phyloP scores from a whole-genome alignment of 2,113 vertebrate genomes.

The Meriones unguiculatus region DNA sequence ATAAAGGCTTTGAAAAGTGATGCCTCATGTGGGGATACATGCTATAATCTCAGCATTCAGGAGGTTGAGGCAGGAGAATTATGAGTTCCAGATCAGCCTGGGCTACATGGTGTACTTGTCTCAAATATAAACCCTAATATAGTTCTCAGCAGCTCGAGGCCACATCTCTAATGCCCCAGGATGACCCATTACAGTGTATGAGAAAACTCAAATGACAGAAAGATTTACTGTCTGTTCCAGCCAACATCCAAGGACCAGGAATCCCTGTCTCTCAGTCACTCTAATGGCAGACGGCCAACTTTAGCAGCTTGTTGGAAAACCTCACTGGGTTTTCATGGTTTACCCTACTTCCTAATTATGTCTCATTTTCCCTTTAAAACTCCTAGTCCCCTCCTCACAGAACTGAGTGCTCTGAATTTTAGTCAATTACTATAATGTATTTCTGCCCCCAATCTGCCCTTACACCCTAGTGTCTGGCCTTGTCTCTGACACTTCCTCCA shows the following conservation, averaged over 20 bases:
- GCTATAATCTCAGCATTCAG: not conserved
- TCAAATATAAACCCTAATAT: not conserved
- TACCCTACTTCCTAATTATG: not conserved
- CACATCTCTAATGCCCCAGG: not conserved
- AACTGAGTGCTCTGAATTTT: not conserved
- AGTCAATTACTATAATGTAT: not conserved
- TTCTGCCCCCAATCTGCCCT: not conserved
- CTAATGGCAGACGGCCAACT: not conserved
- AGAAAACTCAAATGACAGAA: not conserved
- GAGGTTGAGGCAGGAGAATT: not conserved
- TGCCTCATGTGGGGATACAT: not conserved
- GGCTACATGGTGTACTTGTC: not conserved
- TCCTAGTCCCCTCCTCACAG: not conserved
- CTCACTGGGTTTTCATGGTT: not conserved
- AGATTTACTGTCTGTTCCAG: not conserved
- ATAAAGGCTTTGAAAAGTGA: not conserved
- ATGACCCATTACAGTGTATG: not conserved
- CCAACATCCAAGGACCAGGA: not conserved
- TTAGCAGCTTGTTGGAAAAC: not conserved
- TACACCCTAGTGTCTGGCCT: not conserved
- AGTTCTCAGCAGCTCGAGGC: not conserved
- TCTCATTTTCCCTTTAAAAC: not conserved
- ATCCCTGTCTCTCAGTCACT: not conserved
- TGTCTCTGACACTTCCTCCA: not conserved
- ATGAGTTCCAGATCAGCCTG: not conserved